A percentile compares a stretch with the other conserved stretches of the same genome.
Conservation (phyloP, 1,140 invertebrate genomes). For the Phymastichus coffea region DNA sequence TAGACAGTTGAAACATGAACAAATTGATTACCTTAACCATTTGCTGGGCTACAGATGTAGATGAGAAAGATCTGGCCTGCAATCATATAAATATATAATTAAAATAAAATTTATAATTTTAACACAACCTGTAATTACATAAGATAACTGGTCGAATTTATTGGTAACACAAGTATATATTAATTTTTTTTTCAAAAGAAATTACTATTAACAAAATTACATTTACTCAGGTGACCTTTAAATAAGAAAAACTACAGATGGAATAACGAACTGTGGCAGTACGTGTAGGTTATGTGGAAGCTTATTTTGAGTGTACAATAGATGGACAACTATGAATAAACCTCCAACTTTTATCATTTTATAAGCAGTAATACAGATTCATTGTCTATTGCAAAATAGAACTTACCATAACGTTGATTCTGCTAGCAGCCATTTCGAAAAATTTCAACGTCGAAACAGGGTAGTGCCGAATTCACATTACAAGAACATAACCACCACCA, state of each 20-base stretch:
- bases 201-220: too few species aligned
- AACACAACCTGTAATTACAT: too few species aligned
- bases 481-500: background rate
- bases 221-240: too few species aligned
- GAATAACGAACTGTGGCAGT: constrained; percentile 9
- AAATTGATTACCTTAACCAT: constrained; percentile 59
- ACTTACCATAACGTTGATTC: constrained; percentile 37
- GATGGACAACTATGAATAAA: too few species aligned
- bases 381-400: constrained; percentile 2
- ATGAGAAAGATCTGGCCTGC: constrained; percentile 55
- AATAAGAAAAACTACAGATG: constrained; percentile 2
- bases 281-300: constrained; percentile 26
- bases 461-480: constrained; percentile 15
- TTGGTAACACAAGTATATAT: too few species aligned
- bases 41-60: constrained; percentile 54
- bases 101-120: constrained; percentile 6
- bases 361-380: too few species aligned
- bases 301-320: too few species aligned
- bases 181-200: too few species aligned
- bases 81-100: constrained; percentile 34
- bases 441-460: background rate
- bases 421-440: constrained; percentile 36
- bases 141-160: too few species aligned
- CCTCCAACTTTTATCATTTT: too few species aligned
- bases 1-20: background rate